Conservation (phyloP, 23 tunicate genomes). For the Ascidia mentula region DNA sequence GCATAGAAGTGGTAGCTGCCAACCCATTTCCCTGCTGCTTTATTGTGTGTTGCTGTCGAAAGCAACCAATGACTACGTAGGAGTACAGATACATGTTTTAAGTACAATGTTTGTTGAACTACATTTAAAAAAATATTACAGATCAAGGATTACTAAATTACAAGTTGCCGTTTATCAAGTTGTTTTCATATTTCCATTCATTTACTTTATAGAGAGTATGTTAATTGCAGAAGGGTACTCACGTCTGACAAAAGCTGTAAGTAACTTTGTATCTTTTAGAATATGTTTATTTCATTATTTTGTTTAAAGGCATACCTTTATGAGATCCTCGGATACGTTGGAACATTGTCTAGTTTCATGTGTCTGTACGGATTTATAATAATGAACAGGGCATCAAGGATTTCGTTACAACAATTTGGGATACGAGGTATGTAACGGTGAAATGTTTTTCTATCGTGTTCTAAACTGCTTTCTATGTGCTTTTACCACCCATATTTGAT, state of each 20-base stretch:
- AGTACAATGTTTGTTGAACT: not conserved
- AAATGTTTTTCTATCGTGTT: not conserved
- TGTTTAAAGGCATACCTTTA: constrained; percentile 12
- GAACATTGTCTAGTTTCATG: constrained; percentile 43
- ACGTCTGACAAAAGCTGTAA: not conserved
- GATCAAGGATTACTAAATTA: constrained; percentile 43
- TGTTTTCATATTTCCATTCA: constrained; percentile 40
- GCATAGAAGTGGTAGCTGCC: constrained; percentile 20
- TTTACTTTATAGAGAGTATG: constrained; percentile 49
- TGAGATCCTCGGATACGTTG: constrained; percentile 20
- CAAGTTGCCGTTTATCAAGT: constrained; percentile 49
- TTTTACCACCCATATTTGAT: not conserved
- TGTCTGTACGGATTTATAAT: constrained; percentile 60
- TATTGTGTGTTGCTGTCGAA: constrained; percentile 55
- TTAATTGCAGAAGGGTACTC: constrained; percentile 40
- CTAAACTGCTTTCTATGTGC: not conserved
- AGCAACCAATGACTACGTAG: constrained; percentile 63
- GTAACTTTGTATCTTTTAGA: not conserved
- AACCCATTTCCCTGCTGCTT: constrained; percentile 65
- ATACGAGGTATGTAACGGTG: constrained; percentile 39
- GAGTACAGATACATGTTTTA: not conserved
- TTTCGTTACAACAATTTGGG: constrained; percentile 39
- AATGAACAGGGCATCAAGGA: constrained; percentile 39
- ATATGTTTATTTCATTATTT: not conserved
- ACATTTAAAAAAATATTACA: constrained; percentile 7